Percentiles rank a stretch among this genome's conserved stretches.
These are phyloP conservation scores for Dicentrarchus labrax DNA, from an alignment of 2,113 vertebrate genomes.

Conservation along the genomic window DNA sequence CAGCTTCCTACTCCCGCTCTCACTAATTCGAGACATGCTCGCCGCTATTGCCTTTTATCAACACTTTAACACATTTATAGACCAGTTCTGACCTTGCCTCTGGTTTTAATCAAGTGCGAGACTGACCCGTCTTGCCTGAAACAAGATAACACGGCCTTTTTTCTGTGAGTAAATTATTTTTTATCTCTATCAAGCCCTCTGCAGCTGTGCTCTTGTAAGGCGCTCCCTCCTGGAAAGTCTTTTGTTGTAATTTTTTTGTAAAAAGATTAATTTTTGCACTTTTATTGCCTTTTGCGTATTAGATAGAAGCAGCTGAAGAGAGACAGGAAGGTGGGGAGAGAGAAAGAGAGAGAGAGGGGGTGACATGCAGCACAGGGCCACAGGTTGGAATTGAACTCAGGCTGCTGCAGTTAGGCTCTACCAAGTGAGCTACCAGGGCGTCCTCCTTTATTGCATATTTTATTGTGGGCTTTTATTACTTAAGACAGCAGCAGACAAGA, in stretches of 20 bases:
- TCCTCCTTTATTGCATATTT: constrained; percentile 20
- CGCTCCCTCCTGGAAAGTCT: constrained; percentile 15
- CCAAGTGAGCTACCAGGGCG: too few relatives aligned
- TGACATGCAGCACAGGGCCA: too few relatives aligned
- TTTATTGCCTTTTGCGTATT: too few relatives aligned
- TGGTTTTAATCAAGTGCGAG: constrained; percentile 26
- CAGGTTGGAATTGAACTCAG: too few relatives aligned
- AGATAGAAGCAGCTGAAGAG: too few relatives aligned
- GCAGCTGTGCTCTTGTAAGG: not conserved
- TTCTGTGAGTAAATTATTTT: constrained; percentile 30
- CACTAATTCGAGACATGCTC: not conserved
- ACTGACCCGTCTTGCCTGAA: constrained; percentile 33
- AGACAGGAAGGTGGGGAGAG: too few relatives aligned
- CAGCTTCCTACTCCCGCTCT: not conserved
- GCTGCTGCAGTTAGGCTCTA: too few relatives aligned
- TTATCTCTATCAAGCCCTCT: constrained; percentile 15
- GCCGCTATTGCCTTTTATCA: not conserved
- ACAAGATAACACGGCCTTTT: constrained; percentile 21
- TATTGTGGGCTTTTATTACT: constrained; percentile 29
- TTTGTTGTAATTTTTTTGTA: not conserved
- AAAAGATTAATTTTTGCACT: too few relatives aligned
- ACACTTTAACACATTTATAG: constrained; percentile 41
- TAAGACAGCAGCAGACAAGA: constrained; percentile 26
- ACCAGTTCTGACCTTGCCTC: constrained; percentile 20
- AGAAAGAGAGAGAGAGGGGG: too few relatives aligned